Conservation (phyloP, 2,797 vertebrate species). For the Salmo trutta region DNA sequence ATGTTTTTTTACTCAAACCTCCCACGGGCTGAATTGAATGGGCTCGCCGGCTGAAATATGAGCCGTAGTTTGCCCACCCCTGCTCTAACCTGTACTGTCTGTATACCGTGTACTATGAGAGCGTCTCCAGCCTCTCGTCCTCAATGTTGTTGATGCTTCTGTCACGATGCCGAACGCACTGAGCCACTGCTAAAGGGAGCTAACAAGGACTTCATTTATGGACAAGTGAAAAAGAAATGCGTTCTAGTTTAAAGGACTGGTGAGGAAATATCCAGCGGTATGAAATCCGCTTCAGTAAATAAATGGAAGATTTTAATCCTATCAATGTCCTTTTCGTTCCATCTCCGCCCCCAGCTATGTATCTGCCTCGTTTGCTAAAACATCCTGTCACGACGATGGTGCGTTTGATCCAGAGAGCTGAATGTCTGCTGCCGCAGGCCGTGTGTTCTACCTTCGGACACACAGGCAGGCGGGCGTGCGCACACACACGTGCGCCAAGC, state of each 20-base stretch:
- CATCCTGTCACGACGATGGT: constrained; percentile 45
- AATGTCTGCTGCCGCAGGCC: constrained; percentile 49
- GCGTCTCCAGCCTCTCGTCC: neutral
- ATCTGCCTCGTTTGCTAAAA: constrained; percentile 63
- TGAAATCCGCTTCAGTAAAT: constrained; percentile 60
- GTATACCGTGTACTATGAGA: neutral
- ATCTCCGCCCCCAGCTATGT: constrained; percentile 46
- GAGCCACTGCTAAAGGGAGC: constrained; percentile 11
- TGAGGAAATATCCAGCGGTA: constrained; percentile 38
- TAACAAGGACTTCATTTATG: constrained; percentile 31
- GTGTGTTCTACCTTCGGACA: constrained; percentile 9
- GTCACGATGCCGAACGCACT: constrained; percentile 30
- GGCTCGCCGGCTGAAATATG: too few species aligned
- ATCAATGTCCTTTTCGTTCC: constrained; percentile 55
- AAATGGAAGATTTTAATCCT: constrained; percentile 45
- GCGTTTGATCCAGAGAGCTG: constrained; percentile 49
- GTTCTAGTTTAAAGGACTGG: constrained; percentile 22
- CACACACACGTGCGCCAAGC: constrained; percentile 1
- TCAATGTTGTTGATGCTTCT: constrained; percentile 39
- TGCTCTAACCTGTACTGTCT: neutral
- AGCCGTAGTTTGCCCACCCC: neutral
- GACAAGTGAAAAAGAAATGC: constrained; percentile 40
- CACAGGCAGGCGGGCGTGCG: neutral
- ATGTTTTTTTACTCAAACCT: too few species aligned
- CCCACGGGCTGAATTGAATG: too few species aligned